Evolutionary conservation across 2,113 vertebrate species (phyloP).

Genomic region (Dicentrarchus labrax): DNA sequence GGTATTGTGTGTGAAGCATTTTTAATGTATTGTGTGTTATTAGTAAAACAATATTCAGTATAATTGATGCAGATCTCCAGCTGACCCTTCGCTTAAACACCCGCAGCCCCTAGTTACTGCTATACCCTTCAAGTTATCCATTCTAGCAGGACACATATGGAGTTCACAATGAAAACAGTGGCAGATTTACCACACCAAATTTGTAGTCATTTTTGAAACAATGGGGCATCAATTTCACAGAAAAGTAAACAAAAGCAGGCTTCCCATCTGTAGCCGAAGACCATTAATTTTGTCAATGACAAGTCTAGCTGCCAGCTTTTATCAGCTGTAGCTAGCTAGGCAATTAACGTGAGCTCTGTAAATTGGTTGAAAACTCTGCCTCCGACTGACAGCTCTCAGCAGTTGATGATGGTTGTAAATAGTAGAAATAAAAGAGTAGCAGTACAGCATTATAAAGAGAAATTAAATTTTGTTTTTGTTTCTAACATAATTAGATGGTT

Average conservation of each 20-base stretch:
- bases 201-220: neutral
- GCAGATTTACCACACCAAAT: neutral
- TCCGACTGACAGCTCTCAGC: neutral
- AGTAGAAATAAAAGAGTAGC: neutral
- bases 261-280: neutral
- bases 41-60: neutral
- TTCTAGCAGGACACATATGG: neutral
- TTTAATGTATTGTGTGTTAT: neutral
- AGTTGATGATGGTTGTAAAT: neutral
- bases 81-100: neutral
- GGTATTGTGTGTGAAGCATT: neutral
- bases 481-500: neutral
- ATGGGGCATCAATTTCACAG: neutral
- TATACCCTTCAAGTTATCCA: neutral
- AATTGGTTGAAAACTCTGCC: neutral
- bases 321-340: neutral
- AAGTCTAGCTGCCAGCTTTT: neutral
- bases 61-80: neutral
- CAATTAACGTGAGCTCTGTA: neutral
- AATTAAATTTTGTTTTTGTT: no score
- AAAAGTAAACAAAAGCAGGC: neutral
- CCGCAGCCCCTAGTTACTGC: neutral
- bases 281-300: no score
- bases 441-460: no score
- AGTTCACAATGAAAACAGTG: neutral